Evolutionary conservation across 2,797 vertebrate genomes (phyloP), one percentile per base, ranked within the genome.

Genomic region (Tapera naevia): DNA sequence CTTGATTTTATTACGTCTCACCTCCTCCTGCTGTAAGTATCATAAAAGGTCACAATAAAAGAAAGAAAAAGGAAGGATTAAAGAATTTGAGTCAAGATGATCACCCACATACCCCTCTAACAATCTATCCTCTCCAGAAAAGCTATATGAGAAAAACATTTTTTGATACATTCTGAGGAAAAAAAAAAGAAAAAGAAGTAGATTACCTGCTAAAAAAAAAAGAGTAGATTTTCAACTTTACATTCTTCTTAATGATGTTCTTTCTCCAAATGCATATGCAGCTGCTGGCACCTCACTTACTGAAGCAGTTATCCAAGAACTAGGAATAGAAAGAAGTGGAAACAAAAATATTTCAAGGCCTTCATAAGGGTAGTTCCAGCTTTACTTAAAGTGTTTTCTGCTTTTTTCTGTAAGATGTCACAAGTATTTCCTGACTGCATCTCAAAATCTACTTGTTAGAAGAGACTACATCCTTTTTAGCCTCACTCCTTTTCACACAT

Each of bases 1-100:
- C 65, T 88, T 86, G 35, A 57, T 78, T 94, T 86, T 89, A 56
- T 86, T 91, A 41, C 46, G 94, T 84, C 23, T 86, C 32, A 71
- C 18, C 37, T 80, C 25, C 23, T 76, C 5, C 25, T 70, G 10
- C 30, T 76, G 7, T 12, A 92, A 71, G 39, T 57, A 80, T 12
- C 9, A 17, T 53, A 70, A 72, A 84, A 93, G 33, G 22, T 82
- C 67, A 76, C 11, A 37, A 46, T 4, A 85, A 17, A 39, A 82
- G 18, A 62, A 81, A 73, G 8, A 5, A 76, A 81, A 83, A 82
- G 5, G 24, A 78, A 46, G 64, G n/a, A 86, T 35, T 30, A 67
- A 92, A 64, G 27, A 32, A 66, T 64, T 53, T 53, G 9, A 66
- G 17, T 73, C 45, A 66, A 18, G 17, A 23, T 80, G 60, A 39